Evolutionary conservation across 2,888 invertebrate genomes (phyloP).

Genomic region (Julus scandinavius): DNA sequence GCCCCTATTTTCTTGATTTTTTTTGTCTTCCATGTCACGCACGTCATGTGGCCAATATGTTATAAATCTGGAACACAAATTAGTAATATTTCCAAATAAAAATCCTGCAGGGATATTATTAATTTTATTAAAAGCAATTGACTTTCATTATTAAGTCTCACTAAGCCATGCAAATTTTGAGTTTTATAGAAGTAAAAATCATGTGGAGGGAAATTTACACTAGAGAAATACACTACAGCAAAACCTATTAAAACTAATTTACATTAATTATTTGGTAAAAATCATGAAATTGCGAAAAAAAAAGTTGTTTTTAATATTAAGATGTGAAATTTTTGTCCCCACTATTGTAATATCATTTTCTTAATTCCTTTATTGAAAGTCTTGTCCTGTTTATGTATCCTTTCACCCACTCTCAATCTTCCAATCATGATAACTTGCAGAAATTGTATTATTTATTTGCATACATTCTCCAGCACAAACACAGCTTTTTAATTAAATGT

Average conservation of each 20-base stretch:
- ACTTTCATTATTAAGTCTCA: too few relatives aligned
- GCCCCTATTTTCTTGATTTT: neutral
- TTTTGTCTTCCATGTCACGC: neutral
- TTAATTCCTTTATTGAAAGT: neutral
- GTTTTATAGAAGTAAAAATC: too few relatives aligned
- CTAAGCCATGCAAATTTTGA: too few relatives aligned
- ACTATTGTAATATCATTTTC: neutral
- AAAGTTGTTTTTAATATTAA: neutral
- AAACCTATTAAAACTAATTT: too few relatives aligned
- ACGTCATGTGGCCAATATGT: neutral
- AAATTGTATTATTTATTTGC: neutral
- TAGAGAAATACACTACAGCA: too few relatives aligned
- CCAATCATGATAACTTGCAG: neutral
- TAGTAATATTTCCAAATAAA: neutral
- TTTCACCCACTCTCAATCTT: neutral
- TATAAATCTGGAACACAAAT: neutral
- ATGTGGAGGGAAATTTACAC: too few relatives aligned
- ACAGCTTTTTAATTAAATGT: slow-evolving; percentile 20
- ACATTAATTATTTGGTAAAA: too few relatives aligned
- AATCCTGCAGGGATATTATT: too few relatives aligned
- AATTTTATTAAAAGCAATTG: too few relatives aligned
- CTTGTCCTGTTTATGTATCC: neutral
- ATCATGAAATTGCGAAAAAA: too few relatives aligned
- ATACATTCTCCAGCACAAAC: slow-evolving; percentile 13
- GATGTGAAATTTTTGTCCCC: neutral